Conservation (phyloP, 2,113 vertebrate genomes). For the Hyperopisus bebe region DNA sequence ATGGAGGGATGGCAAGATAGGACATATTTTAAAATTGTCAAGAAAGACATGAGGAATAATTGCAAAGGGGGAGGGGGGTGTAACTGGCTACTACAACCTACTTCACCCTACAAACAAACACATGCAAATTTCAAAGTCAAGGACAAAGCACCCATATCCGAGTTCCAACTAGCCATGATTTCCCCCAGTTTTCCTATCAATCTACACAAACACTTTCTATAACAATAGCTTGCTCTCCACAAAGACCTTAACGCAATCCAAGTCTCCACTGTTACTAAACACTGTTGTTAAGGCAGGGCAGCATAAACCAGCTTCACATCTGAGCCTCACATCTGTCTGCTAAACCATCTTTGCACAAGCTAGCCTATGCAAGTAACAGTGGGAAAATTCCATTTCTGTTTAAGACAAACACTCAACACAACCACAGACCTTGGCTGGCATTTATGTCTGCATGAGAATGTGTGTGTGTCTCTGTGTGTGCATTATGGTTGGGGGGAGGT, state of each 20-base stretch:
- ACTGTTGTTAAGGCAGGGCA: slow-evolving; percentile 18
- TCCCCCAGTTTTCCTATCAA: slow-evolving; percentile 6
- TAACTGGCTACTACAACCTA: not conserved
- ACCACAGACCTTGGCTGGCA: not conserved
- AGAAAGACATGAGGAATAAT: not conserved
- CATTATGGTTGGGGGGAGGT: not conserved
- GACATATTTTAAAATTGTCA: not conserved
- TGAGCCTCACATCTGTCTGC: not conserved
- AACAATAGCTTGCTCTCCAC: slow-evolving; percentile 30
- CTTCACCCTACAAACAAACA: slow-evolving; percentile 20
- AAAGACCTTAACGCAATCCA: slow-evolving; percentile 29
- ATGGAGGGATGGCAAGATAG: not conserved
- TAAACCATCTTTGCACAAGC: not conserved
- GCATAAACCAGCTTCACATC: not conserved
- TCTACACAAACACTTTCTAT: slow-evolving; percentile 42
- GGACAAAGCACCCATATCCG: slow-evolving; percentile 20
- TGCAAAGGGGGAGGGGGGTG: slow-evolving; percentile 14
- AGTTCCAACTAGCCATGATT: slow-evolving; percentile 15
- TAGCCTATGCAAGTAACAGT: not conserved
- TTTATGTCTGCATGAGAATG: not conserved
- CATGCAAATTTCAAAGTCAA: slow-evolving; percentile 28
- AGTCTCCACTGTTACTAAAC: slow-evolving; percentile 15
- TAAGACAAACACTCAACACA: not conserved
- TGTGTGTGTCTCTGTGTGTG: not conserved
- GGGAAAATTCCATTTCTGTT: not conserved